Evolutionary conservation across 2,888 invertebrate species (phyloP).

Genomic region (Diplazon laetatorius): DNA sequence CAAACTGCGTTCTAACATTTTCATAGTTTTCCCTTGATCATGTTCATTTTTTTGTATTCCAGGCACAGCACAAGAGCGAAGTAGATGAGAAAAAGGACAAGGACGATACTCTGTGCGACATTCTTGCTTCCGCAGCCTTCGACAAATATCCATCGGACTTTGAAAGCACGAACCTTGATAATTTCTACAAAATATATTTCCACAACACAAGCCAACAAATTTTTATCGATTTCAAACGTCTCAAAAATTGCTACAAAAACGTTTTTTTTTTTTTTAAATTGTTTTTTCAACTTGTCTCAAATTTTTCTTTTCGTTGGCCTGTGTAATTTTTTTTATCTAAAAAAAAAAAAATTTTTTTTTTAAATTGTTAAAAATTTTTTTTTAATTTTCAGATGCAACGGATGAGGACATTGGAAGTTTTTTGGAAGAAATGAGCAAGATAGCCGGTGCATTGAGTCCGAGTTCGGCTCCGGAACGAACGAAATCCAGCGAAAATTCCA

Average conservation of each 20-base stretch:
- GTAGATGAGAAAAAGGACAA: slow-evolving; percentile 71
- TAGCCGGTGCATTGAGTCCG: slow-evolving; percentile 77
- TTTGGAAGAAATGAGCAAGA: slow-evolving; percentile 80
- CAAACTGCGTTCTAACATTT: not conserved
- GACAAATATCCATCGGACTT: slow-evolving; percentile 80
- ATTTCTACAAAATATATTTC: no score
- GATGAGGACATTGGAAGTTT: slow-evolving; percentile 81
- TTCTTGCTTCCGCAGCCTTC: slow-evolving; percentile 77
- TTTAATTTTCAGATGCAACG: slow-evolving; percentile 74
- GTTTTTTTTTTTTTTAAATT: no score
- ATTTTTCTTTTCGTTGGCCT: no score
- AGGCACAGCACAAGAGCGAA: slow-evolving; percentile 73
- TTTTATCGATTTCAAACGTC: no score
- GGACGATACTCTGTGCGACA: slow-evolving; percentile 78
- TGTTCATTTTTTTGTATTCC: not conserved
- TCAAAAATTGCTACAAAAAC: no score
- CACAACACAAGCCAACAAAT: no score
- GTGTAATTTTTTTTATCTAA: no score
- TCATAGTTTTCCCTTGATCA: slow-evolving; percentile 1
- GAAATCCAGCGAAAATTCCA: slow-evolving; percentile 71
- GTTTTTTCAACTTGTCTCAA: no score
- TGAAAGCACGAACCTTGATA: slow-evolving; percentile 75
- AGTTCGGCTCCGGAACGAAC: slow-evolving; percentile 72
- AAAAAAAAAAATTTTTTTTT: no score
- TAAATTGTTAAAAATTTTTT: no score